These are phyloP conservation scores for Parnassius orleans DNA, from an alignment of 2,888 invertebrate genomes.

Conservation along the genomic window DNA sequence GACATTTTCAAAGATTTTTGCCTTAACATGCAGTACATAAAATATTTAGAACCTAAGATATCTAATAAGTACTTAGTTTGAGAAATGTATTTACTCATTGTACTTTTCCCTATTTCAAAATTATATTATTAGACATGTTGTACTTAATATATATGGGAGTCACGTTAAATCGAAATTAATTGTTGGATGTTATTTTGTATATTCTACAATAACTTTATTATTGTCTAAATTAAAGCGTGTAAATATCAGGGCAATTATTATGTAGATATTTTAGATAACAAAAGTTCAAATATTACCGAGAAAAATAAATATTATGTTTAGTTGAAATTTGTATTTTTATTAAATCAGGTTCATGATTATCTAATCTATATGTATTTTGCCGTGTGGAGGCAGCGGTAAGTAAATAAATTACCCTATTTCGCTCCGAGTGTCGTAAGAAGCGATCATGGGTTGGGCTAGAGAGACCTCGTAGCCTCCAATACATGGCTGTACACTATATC, in stretches of 20 bases:
- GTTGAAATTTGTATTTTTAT: slow-evolving; percentile 53
- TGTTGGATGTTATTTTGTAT: slow-evolving; percentile 71
- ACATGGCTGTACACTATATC: too few relatives aligned
- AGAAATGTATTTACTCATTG: slow-evolving; percentile 51
- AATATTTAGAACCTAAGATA: slow-evolving; percentile 17
- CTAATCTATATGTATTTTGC: too few relatives aligned
- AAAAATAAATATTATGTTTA: slow-evolving; percentile 78
- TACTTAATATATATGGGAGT: slow-evolving; percentile 64
- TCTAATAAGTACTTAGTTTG: slow-evolving; percentile 47
- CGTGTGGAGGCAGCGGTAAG: too few relatives aligned
- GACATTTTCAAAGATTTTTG: slow-evolving; percentile 15
- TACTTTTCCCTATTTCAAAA: slow-evolving; percentile 42
- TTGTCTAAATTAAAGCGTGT: slow-evolving; percentile 65
- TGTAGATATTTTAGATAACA: slow-evolving; percentile 78
- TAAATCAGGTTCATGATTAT: background rate
- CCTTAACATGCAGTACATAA: slow-evolving; percentile 11
- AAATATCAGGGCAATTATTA: slow-evolving; percentile 69
- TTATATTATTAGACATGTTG: slow-evolving; percentile 53
- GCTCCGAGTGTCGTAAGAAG: too few relatives aligned
- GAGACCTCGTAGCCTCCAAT: too few relatives aligned
- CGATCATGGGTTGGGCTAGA: too few relatives aligned
- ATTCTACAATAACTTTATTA: slow-evolving; percentile 69
- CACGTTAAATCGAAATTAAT: slow-evolving; percentile 61
- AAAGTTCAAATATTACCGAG: slow-evolving; percentile 78
- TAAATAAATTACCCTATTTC: too few relatives aligned